Conservation (phyloP, 1,140 invertebrate species). For the Habropoda laboriosa region DNA sequence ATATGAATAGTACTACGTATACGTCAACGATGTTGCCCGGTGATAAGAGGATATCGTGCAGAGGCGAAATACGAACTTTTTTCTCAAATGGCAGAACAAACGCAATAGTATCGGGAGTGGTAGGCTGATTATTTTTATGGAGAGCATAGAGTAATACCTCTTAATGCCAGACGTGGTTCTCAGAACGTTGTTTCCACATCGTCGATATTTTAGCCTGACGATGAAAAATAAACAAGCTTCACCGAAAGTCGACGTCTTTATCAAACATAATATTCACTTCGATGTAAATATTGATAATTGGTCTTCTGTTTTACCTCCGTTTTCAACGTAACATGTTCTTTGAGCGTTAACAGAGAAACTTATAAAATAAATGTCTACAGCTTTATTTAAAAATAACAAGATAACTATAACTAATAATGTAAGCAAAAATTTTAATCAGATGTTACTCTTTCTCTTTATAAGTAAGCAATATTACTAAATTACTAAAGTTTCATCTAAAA, state of each 20-base stretch:
- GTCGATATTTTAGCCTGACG: neutral
- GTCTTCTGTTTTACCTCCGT: too few relatives aligned
- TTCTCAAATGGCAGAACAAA: neutral
- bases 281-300: neutral
- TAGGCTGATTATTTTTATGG: neutral
- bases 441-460: too few relatives aligned
- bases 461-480: too few relatives aligned
- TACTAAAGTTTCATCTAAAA: too few relatives aligned
- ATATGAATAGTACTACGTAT: neutral
- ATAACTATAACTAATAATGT: too few relatives aligned
- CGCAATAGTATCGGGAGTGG: neutral
- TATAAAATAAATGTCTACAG: too few relatives aligned
- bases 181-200: neutral
- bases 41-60: conserved; percentile 18
- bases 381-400: too few relatives aligned
- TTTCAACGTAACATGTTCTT: too few relatives aligned
- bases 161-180: neutral
- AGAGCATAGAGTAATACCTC: neutral
- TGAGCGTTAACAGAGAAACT: too few relatives aligned
- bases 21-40: neutral
- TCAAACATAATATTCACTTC: neutral
- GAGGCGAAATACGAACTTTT: neutral
- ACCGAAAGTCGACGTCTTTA: too few relatives aligned
- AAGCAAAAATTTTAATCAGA: too few relatives aligned
- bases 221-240: too few relatives aligned